Percentiles rank a stretch among this genome's conserved stretches.
phyloP scores from a whole-genome alignment of 2,113 vertebrate species.

The Lipotes vexillifer region DNA sequence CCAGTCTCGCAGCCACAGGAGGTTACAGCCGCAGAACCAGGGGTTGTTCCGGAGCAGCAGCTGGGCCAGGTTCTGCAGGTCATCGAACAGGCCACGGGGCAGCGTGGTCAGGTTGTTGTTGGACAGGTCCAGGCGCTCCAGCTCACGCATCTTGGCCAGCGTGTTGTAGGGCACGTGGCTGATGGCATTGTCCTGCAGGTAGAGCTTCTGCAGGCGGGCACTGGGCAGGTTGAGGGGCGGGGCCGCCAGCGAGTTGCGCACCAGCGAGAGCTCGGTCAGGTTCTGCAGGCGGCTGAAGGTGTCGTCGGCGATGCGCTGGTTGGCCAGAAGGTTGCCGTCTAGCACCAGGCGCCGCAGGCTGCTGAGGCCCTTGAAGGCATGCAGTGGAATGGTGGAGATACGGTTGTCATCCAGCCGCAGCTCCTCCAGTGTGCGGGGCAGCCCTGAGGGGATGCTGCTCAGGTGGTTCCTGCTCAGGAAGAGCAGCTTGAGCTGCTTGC shows the following conservation, averaged over 20 bases:
- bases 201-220: conserved; percentile 87
- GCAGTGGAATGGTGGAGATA: conserved; percentile 94
- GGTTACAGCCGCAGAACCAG: conserved; percentile 95
- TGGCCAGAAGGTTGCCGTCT: conserved; percentile 95
- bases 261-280: conserved; percentile 92
- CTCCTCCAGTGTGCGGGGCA: conserved; percentile 93
- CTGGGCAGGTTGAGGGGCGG: conserved; percentile 91
- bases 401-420: conserved; percentile 94
- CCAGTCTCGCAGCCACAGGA: conserved; percentile 95
- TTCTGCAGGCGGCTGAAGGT: conserved; percentile 93
- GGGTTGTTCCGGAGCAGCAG: conserved; percentile 93
- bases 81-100: conserved; percentile 91
- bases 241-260: conserved; percentile 91
- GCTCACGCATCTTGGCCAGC: conserved; percentile 86
- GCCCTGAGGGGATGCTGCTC: conserved; percentile 92
- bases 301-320: conserved; percentile 95
- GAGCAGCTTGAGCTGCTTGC: conserved; percentile 85
- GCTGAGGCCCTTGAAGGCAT: conserved; percentile 90
- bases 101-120: conserved; percentile 95
- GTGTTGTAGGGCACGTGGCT: conserved; percentile 91
- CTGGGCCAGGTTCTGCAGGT: conserved; percentile 88
- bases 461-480: conserved; percentile 95
- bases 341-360: conserved; percentile 91
- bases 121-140: conserved; percentile 91
- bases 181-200: conserved; percentile 93